Conservation (phyloP, 2,888 invertebrate species). For the Agriotes lineatus region DNA sequence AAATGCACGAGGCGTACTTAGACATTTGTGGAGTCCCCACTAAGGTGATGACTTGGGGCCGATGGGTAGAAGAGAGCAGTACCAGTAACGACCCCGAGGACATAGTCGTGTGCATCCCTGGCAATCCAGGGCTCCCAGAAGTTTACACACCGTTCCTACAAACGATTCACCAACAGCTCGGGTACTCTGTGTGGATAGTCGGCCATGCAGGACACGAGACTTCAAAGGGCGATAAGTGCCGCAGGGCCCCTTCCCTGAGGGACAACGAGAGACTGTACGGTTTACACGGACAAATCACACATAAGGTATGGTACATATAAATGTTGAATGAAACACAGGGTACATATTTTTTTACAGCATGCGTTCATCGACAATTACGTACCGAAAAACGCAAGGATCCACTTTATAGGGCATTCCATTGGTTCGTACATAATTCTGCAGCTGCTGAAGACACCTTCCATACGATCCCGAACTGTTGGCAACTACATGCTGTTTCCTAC, state of each 20-base stretch:
- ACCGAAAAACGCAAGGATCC: no score
- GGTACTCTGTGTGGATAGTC: conserved; percentile 82
- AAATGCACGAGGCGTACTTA: conserved; percentile 68
- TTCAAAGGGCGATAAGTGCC: conserved; percentile 59
- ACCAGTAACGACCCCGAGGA: conserved; percentile 68
- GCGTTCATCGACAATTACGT: conserved; percentile 80
- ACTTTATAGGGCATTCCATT: no score
- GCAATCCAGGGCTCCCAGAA: conserved; percentile 89
- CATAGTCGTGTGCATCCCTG: conserved; percentile 82
- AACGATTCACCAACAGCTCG: conserved; percentile 72
- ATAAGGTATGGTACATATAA: conserved; percentile 80
- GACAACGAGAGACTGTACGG: conserved; percentile 75
- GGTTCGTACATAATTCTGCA: conserved; percentile 82
- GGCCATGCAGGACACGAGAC: conserved; percentile 89
- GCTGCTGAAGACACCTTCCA: conserved; percentile 71
- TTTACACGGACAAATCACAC: conserved; percentile 82
- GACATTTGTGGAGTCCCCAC: conserved; percentile 78
- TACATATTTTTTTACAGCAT: no score
- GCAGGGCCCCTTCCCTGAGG: conserved; percentile 67
- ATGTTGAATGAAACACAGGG: no score
- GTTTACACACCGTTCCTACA: conserved; percentile 83
- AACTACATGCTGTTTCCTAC: conserved; percentile 88
- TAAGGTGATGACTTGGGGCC: conserved; percentile 79
- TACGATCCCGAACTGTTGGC: no score
- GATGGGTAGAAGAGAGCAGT: conserved; percentile 75